Evolutionary conservation across 1,140 invertebrate species (phyloP).

Genomic region (Acromyrmex charruanus): DNA sequence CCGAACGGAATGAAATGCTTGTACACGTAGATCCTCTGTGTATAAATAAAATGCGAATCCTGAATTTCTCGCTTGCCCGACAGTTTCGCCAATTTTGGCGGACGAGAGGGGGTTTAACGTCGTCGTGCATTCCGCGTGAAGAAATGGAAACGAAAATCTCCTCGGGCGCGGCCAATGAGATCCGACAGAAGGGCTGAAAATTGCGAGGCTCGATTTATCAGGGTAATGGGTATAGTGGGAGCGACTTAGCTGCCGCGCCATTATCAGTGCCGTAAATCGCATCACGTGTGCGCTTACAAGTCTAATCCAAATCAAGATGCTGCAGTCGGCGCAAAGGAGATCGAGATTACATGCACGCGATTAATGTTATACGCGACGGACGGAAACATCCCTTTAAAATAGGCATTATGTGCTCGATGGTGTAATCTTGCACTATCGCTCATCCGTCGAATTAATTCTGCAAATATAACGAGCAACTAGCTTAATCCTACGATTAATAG

Average conservation of each 20-base stretch:
- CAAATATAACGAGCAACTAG: too few species aligned
- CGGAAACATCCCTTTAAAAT: background rate
- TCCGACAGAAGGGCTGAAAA: conserved; percentile 32
- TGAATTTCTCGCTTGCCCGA: conserved; percentile 47
- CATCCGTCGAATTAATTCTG: background rate
- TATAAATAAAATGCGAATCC: conserved; percentile 57
- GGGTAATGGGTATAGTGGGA: conserved; percentile 9
- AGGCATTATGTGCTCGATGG: background rate
- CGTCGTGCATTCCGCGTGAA: background rate
- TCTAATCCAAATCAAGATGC: conserved; percentile 42
- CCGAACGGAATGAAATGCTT: conserved; percentile 57
- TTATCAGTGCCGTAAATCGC: conserved; percentile 54
- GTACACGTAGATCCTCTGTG: conserved; percentile 39
- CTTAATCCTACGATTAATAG: conserved; percentile 1
- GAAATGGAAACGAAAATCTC: conserved; percentile 62
- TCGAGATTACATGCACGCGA: background rate
- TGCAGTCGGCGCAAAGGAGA: conserved; percentile 15
- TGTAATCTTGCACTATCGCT: background rate
- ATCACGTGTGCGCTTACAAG: conserved; percentile 16
- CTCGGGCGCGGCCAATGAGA: conserved; percentile 26
- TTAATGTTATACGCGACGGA: conserved; percentile 9
- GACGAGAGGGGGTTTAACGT: conserved; percentile 1
- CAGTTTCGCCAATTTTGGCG: conserved; percentile 47
- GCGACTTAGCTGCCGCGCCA: conserved; percentile 22
- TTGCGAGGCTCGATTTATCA: conserved; percentile 56